Percentiles rank a stretch among this genome's conserved stretches.
phyloP scores from a whole-genome alignment of 2,113 vertebrate species.

The Cyanocitta stelleri region DNA sequence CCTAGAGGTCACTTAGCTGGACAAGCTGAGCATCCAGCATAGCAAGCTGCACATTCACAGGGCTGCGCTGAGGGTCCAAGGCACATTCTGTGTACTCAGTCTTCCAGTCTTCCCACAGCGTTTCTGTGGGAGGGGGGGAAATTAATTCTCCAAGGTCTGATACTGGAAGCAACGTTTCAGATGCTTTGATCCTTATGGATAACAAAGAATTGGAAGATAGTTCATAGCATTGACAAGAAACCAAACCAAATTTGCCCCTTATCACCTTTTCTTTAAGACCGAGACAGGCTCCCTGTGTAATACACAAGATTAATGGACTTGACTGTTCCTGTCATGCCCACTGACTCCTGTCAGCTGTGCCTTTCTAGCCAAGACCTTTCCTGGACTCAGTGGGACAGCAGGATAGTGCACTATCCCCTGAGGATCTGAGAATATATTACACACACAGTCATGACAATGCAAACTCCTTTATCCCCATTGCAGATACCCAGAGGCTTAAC shows the following conservation, averaged over 20 bases:
- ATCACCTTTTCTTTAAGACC: neutral
- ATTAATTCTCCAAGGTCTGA: neutral
- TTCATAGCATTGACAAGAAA: neutral
- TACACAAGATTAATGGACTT: neutral
- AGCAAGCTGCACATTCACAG: neutral
- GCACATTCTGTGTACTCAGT: neutral
- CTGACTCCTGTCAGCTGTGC: neutral
- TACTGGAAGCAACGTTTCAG: neutral
- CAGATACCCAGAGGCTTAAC: neutral
- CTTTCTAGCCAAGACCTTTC: neutral
- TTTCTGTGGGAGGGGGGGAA: neutral
- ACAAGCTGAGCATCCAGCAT: neutral
- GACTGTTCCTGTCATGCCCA: neutral
- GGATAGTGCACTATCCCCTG: neutral
- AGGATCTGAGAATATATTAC: neutral
- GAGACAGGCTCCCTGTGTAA: neutral
- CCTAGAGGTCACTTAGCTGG: neutral
- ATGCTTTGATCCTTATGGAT: neutral
- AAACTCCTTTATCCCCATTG: neutral
- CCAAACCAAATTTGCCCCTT: neutral
- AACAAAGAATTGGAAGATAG: neutral
- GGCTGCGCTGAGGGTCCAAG: rapidly evolving
- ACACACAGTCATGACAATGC: neutral
- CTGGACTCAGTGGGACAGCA: neutral
- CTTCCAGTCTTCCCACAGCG: neutral